These are phyloP conservation scores for Heteropelma amictum DNA, from an alignment of 2,888 invertebrate species.

Conservation along the genomic window DNA sequence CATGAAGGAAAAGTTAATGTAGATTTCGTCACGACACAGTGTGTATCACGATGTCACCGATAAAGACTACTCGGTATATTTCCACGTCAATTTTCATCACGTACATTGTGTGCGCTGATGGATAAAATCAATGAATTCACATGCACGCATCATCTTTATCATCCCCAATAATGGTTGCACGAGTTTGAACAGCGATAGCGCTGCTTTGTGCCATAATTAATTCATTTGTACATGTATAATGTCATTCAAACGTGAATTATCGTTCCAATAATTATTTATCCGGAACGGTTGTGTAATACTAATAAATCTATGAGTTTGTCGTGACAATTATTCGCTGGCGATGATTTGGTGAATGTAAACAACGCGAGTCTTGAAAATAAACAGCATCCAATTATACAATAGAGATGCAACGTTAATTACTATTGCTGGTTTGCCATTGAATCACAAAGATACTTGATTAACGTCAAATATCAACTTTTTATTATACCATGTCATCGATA, in stretches of 20 bases:
- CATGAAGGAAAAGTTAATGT: slow-evolving; percentile 49
- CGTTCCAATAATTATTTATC: slow-evolving; percentile 10
- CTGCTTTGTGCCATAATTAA: background rate
- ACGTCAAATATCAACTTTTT: slow-evolving; percentile 12
- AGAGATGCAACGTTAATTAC: background rate
- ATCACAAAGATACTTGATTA: background rate
- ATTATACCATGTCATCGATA: background rate
- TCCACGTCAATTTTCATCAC: too few species aligned
- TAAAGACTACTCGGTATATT: background rate
- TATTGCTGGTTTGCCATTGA: slow-evolving; percentile 7
- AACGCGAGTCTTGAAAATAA: background rate
- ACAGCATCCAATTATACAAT: slow-evolving; percentile 1
- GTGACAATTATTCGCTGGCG: slow-evolving; percentile 12
- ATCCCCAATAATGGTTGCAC: background rate
- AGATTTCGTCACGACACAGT: slow-evolving; percentile 17
- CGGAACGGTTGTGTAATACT: background rate
- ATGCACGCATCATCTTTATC: slow-evolving; percentile 1
- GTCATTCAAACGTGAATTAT: slow-evolving; percentile 31
- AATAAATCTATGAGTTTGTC: slow-evolving; percentile 25
- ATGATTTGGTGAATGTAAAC: slow-evolving; percentile 5
- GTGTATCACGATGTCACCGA: slow-evolving; percentile 6
- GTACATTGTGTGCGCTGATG: too few species aligned
- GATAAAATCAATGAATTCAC: background rate
- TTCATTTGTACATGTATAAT: background rate
- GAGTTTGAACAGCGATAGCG: background rate